Evolutionary conservation across 2,888 invertebrate species (phyloP), one percentile per base, ranked within the genome.

Genomic region (Drepana falcataria): DNA sequence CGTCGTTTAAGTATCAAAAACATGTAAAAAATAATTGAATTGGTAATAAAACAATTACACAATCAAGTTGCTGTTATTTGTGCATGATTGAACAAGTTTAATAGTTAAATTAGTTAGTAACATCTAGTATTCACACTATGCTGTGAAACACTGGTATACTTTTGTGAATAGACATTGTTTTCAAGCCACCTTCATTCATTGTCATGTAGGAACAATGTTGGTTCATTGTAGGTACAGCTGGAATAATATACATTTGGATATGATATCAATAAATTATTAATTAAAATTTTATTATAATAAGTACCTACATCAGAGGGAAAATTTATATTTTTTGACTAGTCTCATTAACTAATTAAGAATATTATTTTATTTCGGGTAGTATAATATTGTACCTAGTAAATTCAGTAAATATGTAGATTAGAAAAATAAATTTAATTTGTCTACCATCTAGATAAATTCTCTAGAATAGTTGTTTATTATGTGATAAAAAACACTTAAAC

Each of bases 401-500:
- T 51, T 21, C 40, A 51, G 41, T 60, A 65, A 63, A 65, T 62
- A 21, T 21, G 21, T 21, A 56, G 55, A 70, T 69, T 76, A 75
- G 63, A 77, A 75, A 81, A 77, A 75, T 75, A 75, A 67, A 66
- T 72, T 71, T 64, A 70, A 65, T 61, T 69, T 60, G 54, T 66
- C 69, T 79, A 77, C 54, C 58, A 60, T 69, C 70, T 75, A 77
- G 61, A 73, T 65, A 69, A 63, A 68, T 72, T 65, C 63, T 65
- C 63, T 57, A 60, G 56, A 59, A 56, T 70, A 37, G 37, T 4
- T 37, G 5, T 68, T 76, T 73, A 73, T 71, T 73, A 75, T 74
- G 73, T 71, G 69, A 77, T 75, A 77, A 76, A 77, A 82, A 82
- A 83, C 64, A 74, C 88, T 88, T 88, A 89, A 73, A 73, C 86